phyloP scores from a whole-genome alignment of 2,797 vertebrate genomes.

The Trematomus bernacchii region DNA sequence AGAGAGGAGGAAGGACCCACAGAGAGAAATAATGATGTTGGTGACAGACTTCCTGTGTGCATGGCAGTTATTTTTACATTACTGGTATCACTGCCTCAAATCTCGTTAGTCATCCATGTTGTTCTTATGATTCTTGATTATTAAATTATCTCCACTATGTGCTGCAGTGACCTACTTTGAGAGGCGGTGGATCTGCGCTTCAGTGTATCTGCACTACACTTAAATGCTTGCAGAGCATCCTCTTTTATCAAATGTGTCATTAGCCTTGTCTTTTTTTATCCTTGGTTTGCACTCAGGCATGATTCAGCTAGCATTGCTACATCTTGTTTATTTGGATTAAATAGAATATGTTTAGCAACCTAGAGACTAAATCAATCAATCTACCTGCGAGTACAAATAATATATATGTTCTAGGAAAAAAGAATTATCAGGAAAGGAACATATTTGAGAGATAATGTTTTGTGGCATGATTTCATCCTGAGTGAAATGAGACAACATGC shows the following conservation, averaged over 20 bases:
- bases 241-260: neutral
- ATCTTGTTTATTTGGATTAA: no score
- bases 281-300: no score
- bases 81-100: neutral
- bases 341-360: no score
- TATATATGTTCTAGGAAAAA: no score
- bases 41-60: neutral
- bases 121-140: neutral
- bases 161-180: neutral
- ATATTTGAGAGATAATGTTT: no score
- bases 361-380: no score
- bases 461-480: no score
- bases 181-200: neutral
- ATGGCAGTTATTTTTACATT: neutral
- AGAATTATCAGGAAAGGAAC: no score
- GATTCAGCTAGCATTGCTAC: no score
- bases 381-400: no score
- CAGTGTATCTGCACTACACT: neutral
- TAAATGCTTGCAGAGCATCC: neutral
- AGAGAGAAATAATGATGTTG: conserved; percentile 4
- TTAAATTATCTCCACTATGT: conserved; percentile 1
- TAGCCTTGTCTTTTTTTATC: no score
- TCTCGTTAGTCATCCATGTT: neutral
- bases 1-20: neutral
- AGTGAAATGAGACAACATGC: no score